These are phyloP conservation scores for Podarcis muralis DNA, from an alignment of 2,113 vertebrate species.

Conservation along the genomic window DNA sequence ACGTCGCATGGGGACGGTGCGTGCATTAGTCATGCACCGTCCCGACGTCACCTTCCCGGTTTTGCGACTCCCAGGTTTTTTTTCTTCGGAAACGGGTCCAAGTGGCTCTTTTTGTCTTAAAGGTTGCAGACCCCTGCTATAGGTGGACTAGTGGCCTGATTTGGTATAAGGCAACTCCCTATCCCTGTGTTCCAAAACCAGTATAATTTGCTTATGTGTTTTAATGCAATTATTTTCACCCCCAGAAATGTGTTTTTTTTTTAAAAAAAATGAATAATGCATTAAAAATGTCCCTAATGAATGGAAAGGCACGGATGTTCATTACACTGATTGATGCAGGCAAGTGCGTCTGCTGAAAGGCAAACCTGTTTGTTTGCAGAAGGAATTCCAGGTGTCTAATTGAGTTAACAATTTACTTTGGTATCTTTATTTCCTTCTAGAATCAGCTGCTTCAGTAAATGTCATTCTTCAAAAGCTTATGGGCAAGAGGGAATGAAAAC, in stretches of 20 bases:
- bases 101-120: too few species aligned
- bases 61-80: too few species aligned
- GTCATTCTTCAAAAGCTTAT: constrained; percentile 26
- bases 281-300: constrained; percentile 30
- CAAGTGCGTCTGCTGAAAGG: constrained; percentile 19
- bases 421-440: constrained; percentile 31
- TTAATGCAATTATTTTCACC: constrained; percentile 5
- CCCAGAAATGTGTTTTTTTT: constrained; percentile 7
- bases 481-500: background rate
- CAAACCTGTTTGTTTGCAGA: constrained; percentile 50
- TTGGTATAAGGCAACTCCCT: background rate
- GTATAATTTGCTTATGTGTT: background rate
- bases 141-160: background rate
- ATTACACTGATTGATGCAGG: constrained; percentile 19
- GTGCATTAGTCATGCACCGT: too few species aligned
- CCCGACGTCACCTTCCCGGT: too few species aligned
- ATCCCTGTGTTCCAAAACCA: background rate
- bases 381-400: constrained; percentile 34
- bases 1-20: too few species aligned
- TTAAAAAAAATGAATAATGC: constrained; percentile 24
- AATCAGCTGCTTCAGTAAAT: constrained; percentile 20
- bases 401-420: constrained; percentile 36
- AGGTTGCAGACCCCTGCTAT: too few species aligned
- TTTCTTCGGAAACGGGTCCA: too few species aligned
- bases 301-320: constrained; percentile 29